A percentile compares a stretch with the other conserved stretches of the same genome.
Evolutionary conservation across 2,888 invertebrate genomes (phyloP).

Genomic region (Nomada goodeniana): DNA sequence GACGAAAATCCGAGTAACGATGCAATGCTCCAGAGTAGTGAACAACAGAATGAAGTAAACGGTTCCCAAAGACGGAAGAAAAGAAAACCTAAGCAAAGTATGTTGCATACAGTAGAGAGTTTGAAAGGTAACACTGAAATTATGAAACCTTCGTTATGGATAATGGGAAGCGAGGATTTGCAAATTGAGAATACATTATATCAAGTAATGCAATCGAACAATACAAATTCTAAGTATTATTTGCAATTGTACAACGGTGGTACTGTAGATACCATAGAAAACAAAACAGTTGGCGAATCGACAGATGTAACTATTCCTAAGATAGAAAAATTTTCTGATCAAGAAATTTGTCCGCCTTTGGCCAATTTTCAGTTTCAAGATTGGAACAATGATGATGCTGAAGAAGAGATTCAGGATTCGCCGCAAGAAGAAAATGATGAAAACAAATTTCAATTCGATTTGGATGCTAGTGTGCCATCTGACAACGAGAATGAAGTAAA

Average conservation of each 20-base stretch:
- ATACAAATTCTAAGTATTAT: conserved; percentile 65
- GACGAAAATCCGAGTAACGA: conserved; percentile 54
- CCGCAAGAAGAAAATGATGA: conserved; percentile 31
- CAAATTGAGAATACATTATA: conserved; percentile 76
- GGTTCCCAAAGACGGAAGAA: conserved; percentile 61
- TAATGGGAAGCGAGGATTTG: conserved; percentile 65
- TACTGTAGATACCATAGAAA: conserved; percentile 69
- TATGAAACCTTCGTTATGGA: conserved; percentile 61
- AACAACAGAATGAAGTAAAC: neutral
- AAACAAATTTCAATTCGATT: conserved; percentile 74
- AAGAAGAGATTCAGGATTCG: conserved; percentile 74
- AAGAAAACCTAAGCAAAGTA: conserved; percentile 40
- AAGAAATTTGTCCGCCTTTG: conserved; percentile 87
- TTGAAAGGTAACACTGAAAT: conserved; percentile 69
- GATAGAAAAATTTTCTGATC: conserved; percentile 71
- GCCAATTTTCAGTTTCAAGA: conserved; percentile 87
- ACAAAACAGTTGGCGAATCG: conserved; percentile 14
- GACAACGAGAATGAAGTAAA: conserved; percentile 58
- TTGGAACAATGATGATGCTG: conserved; percentile 86
- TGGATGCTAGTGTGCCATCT: conserved; percentile 75
- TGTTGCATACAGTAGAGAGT: conserved; percentile 65
- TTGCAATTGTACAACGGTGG: conserved; percentile 72
- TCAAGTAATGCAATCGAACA: conserved; percentile 73
- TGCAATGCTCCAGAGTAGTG: conserved; percentile 23
- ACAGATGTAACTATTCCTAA: conserved; percentile 67